Evolutionary conservation across 2,113 vertebrate genomes (phyloP), one percentile per base, ranked within the genome.

Genomic region (Rhea americana): DNA sequence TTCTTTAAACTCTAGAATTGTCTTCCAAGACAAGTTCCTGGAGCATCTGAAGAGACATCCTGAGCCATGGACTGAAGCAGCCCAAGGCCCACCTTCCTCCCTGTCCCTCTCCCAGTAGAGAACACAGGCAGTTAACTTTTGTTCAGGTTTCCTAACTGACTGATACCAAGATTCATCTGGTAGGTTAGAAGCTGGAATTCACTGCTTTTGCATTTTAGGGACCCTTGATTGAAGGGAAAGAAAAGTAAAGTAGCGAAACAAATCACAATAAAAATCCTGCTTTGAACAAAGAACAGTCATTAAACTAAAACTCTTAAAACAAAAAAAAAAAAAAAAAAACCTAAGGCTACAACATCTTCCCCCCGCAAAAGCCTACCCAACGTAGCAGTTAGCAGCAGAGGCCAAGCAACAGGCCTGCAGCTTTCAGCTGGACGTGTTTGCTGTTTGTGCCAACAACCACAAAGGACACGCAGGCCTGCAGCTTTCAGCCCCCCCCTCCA

Each of bases 51-150:
- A 28, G 56, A 70, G 41, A 63, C 17, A 30, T n/a, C 51, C 85
- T 32, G 71, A 93, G 39, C 62, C 20, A 37, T 0, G 0, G 58
- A 48, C 22, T 28, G 53, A 37, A 0, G 3, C 5, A 5, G 51
- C 39, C 55, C 75, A 37, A 85, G 7, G 59, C 56, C 7, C 45
- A 9, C 32, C 21, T 75, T 35, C 39, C 47, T 28, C 20, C 71
- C 37, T 11, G 14, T 21, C 37, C 58, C 13, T 16, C 30, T 18
- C 19, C 48, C 59, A 32, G 48, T 3, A 12, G 30, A 66, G 39
- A 71, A 74, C 0, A 1, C 0, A 1, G 53, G 66, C 62, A 45
- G 11, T 30, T 53, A 5, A 39, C 9, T 63, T 55, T 11, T 10
- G 32, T 32, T 59, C 71, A 55, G 37, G 35, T 70, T 80, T 89